Evolutionary conservation across 2,888 invertebrate species (phyloP).

Genomic region (Julus scanicus): DNA sequence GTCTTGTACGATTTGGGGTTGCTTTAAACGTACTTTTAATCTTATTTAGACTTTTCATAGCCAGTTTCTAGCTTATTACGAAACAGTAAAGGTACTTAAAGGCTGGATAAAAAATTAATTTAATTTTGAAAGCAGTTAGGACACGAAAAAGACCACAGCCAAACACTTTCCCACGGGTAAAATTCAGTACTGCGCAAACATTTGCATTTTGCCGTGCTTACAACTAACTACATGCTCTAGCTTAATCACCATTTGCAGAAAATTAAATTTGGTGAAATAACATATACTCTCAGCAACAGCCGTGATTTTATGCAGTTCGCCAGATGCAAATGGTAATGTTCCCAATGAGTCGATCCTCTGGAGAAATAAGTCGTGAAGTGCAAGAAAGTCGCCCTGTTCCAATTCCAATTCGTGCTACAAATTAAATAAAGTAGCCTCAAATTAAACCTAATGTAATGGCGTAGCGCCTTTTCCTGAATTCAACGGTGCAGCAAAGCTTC

Average conservation of each 20-base stretch:
- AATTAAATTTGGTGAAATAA: not conserved
- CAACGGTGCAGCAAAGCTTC: no score
- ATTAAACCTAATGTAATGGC: slow-evolving; percentile 3
- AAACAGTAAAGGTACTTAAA: not conserved
- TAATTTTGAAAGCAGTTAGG: not conserved
- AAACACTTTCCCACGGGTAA: not conserved
- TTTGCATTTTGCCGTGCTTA: not conserved
- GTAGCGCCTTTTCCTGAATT: not conserved
- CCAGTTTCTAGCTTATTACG: not conserved
- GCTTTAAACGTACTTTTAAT: not conserved
- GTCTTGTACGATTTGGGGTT: not conserved
- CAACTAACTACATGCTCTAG: not conserved
- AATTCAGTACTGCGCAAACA: not conserved
- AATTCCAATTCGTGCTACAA: not conserved
- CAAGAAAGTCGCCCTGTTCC: not conserved
- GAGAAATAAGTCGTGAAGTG: not conserved
- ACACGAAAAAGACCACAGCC: not conserved
- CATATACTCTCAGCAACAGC: not conserved
- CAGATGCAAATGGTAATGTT: not conserved
- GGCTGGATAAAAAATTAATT: not conserved
- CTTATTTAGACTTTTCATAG: not conserved
- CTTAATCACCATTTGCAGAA: slow-evolving; percentile 8
- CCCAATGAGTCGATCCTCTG: not conserved
- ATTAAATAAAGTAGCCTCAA: not conserved
- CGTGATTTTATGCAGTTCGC: not conserved